Evolutionary conservation across 2,113 vertebrate genomes (phyloP).

Genomic region (Plectropomus leopardus): DNA sequence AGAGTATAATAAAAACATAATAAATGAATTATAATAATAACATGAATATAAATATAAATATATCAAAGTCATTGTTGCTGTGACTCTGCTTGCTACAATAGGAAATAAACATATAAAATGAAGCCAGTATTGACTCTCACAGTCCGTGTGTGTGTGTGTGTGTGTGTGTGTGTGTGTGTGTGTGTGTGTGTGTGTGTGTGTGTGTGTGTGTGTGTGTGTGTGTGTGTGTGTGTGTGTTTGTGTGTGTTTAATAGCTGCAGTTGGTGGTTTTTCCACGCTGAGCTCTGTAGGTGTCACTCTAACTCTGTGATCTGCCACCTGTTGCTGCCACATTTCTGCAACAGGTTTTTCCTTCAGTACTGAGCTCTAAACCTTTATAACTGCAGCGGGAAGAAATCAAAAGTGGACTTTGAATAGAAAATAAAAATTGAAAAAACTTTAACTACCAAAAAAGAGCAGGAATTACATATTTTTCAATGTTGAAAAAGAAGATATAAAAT

Average conservation of each 20-base stretch:
- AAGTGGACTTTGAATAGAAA: not conserved
- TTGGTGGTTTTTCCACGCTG: not conserved
- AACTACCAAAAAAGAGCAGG: too few relatives aligned
- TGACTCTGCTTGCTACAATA: not conserved
- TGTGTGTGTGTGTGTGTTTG: too few relatives aligned
- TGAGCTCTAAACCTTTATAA: not conserved
- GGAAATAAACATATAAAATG: not conserved
- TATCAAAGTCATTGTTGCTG: not conserved
- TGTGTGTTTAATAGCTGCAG: not conserved
- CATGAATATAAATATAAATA: not conserved
- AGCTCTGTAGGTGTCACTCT: constrained; percentile 78
- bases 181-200: too few relatives aligned
- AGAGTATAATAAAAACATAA: too few relatives aligned
- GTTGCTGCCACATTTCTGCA: constrained; percentile 61
- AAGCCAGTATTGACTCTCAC: not conserved
- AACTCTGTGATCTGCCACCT: constrained; percentile 73
- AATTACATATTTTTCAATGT: too few relatives aligned
- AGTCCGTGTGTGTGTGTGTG: too few relatives aligned
- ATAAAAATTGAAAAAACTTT: too few relatives aligned
- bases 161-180: too few relatives aligned
- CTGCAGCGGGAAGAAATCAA: not conserved
- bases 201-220: too few relatives aligned
- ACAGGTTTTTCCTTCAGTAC: not conserved
- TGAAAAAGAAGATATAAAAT: too few relatives aligned
- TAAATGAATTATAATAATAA: too few relatives aligned